Base-by-base conservation (phyloP, 92 coral and sea anemone genomes). In the Parazoanthus darwini region DNA sequence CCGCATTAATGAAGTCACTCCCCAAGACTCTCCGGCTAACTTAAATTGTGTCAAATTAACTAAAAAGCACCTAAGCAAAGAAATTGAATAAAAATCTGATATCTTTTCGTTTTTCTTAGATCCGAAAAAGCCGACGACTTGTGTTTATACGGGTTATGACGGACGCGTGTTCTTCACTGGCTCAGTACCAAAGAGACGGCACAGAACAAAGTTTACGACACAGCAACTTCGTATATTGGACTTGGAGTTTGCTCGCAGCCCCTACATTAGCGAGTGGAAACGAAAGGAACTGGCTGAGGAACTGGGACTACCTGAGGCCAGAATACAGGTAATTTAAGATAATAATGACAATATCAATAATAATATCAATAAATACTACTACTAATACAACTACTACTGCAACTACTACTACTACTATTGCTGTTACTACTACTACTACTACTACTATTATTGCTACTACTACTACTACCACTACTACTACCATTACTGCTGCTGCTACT, bases 151-250 rank as follows among this genome's bases (percentile, higher is more conserved):
- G 3, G 86, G 77, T 13, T 51, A 6, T 67, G 86, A 82, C 38
- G 86, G 86, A 6, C 54, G 86, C 29, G 46, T 82, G 35, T 82
- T 82, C 48, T 82, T 82, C 77, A 82, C 77, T n/a, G 86, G 86
- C n/a, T 82, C 86, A 18, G 86, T 82, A 66, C 86, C 86, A 1
- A 82, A 82, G 77, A 82, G 86, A 29, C 39, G 86, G 26, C 77
- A 82, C 58, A 82, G 86, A 82, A 82, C 86, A n/a, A 82, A 82
- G 77, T 82, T 82, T 25, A 82, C 86, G 2, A 33, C 58, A 6
- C 77, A 43, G 39, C 86, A 82, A 23, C 75, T 82, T 68, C 77
- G 77, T n/a, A 39, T 82, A 7, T 23, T 82, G 39, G 86, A 68
- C 36, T 23, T 43, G 23, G 77, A 82, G 86, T 82, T 82, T 67